Evolutionary conservation across 2,888 invertebrate genomes (phyloP).

Genomic region (Campoletis raptor): DNA sequence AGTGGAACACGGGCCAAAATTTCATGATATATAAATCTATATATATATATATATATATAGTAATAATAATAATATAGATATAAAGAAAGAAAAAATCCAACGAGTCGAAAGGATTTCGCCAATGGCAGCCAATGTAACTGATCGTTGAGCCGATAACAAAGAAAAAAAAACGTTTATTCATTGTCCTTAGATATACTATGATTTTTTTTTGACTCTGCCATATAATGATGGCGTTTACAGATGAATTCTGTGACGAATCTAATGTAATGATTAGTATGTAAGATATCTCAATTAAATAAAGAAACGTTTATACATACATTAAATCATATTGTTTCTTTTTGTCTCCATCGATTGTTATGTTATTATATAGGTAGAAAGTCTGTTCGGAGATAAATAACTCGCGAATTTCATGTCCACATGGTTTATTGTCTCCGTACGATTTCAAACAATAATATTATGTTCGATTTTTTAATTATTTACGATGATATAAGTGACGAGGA

Average conservation of each 20-base stretch:
- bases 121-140: slow-evolving; percentile 53
- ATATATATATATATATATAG: neutral
- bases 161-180: slow-evolving; percentile 52
- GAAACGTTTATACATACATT: slow-evolving; percentile 74
- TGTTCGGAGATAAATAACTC: neutral
- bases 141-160: slow-evolving; percentile 61
- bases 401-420: neutral
- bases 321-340: slow-evolving; percentile 59
- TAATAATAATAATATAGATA: slow-evolving; percentile 17
- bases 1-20: slow-evolving; percentile 58
- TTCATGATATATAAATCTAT: slow-evolving; percentile 34
- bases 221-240: slow-evolving; percentile 75
- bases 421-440: neutral
- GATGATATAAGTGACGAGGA: neutral
- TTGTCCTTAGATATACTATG: slow-evolving; percentile 55
- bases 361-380: neutral
- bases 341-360: no score
- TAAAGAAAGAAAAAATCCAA: slow-evolving; percentile 35
- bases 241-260: slow-evolving; percentile 74
- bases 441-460: neutral
- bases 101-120: slow-evolving; percentile 59
- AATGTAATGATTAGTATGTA: slow-evolving; percentile 76
- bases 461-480: neutral
- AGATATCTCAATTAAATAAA: slow-evolving; percentile 76
- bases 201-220: slow-evolving; percentile 70